Base-by-base conservation (phyloP, 2,888 invertebrate genomes). In the Protodeltote pygarga region DNA sequence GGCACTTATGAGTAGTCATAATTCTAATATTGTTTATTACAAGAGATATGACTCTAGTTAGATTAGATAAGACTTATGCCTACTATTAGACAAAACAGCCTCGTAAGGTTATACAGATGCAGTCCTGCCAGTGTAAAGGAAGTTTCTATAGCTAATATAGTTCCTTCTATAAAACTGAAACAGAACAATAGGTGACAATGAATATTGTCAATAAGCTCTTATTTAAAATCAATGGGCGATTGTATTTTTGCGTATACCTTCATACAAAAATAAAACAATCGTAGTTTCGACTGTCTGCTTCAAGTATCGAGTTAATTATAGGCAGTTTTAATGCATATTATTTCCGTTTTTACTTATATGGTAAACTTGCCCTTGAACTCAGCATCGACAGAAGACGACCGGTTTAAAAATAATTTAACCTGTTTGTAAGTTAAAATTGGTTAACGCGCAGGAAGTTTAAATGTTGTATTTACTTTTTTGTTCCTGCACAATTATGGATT, bases 311-410 rank as follows among this genome's bases (percentile, higher is more conserved):
- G 37, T 23, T 66, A 52, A 55, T 55, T 60, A 66, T 48, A 52
- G 28, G 40, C n/a, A n/a, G n/a, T 37, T 20, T 31, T 50, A 58
- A 52, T 65, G 15, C 31, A 46, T 15, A 60, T 27, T 48, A 44
- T 49, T 58, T 61, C 57, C 49, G 58, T 51, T 58, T 57, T 32
- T 25, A 55, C n/a, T 9, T 62, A 28, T 38, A 49, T 32, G 53
- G 48, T 29, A 38, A 31, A 24, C 21, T 5, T 62, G 61, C 46
- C 67, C 69, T 68, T 68, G 65, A 68, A 68, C 55, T 37, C 28
- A 13, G 28, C 48, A 57, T 37, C 50, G 49, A 19, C 47, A 32
- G 59, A 63, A 65, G 60, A 27, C 33, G 47, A 68, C 69, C 54
- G 66, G 67, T 68, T 68, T 49, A 2, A 42, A 37, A 46, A 55